phyloP scores from a whole-genome alignment of 2,113 vertebrate species.

The zebrafish (Danio rerio) region DNA sequence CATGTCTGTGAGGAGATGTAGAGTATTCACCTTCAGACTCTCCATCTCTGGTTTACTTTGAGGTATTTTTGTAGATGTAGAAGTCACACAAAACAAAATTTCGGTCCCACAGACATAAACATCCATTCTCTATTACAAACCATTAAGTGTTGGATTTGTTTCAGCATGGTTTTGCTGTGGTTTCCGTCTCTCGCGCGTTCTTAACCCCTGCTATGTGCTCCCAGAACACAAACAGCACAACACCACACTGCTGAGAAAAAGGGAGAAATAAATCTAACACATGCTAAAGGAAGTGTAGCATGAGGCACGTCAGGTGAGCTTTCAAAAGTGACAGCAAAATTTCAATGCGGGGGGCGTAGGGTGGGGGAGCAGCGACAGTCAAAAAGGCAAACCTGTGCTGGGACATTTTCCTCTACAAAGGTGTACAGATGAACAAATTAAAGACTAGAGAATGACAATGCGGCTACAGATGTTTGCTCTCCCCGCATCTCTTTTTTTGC shows the following conservation, averaged over 20 bases:
- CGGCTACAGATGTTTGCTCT: conserved; percentile 90
- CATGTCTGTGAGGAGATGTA: not conserved
- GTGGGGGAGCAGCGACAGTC: conserved; percentile 65
- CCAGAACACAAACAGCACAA: conserved; percentile 35
- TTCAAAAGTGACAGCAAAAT: conserved; percentile 61
- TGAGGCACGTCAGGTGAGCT: conserved; percentile 51
- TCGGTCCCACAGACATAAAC: conserved; percentile 28
- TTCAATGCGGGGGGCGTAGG: conserved; percentile 61
- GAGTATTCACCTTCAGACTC: conserved; percentile 2
- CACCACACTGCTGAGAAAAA: conserved; percentile 19
- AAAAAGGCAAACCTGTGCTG: conserved; percentile 67
- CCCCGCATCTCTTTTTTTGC: conserved; percentile 84
- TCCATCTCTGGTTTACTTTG: conserved; percentile 22
- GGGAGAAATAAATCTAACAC: conserved; percentile 45
- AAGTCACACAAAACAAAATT: conserved; percentile 35
- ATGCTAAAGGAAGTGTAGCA: conserved; percentile 37
- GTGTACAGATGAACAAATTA: conserved; percentile 90
- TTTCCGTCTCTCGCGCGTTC: not conserved
- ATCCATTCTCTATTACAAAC: conserved; percentile 6
- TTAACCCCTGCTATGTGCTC: conserved; percentile 3
- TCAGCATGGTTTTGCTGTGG: conserved; percentile 35
- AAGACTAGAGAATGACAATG: conserved; percentile 90
- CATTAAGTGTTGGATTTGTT: not conserved
- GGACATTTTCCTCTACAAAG: conserved; percentile 83
- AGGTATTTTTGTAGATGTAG: conserved; percentile 23